phyloP scores from a whole-genome alignment of 1,140 invertebrate genomes.

The Brachionus asplanchnoidis region DNA sequence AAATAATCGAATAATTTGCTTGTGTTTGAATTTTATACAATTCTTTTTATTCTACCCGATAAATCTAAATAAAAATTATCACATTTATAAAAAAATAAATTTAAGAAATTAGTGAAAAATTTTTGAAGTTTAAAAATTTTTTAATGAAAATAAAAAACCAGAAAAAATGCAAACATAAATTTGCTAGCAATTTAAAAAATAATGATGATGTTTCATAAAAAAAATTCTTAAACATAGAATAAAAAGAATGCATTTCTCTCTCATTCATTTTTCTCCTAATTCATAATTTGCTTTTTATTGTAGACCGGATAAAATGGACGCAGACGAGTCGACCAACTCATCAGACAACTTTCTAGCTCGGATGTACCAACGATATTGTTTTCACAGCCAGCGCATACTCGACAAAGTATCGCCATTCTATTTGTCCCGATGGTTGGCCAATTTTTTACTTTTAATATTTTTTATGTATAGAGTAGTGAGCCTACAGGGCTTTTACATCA shows the following conservation, averaged over 20 bases:
- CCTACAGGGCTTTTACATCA: slow-evolving; percentile 92
- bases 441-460: slow-evolving; percentile 46
- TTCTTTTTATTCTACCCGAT: too few relatives aligned
- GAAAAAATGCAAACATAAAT: not conserved
- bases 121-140: too few relatives aligned
- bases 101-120: too few relatives aligned
- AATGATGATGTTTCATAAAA: slow-evolving; percentile 18
- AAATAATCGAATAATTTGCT: too few relatives aligned
- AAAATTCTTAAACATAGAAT: not conserved
- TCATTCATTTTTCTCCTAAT: slow-evolving; percentile 17
- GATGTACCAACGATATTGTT: not conserved
- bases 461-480: slow-evolving; percentile 54
- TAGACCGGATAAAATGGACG: not conserved
- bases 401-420: slow-evolving; percentile 61
- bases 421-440: slow-evolving; percentile 59
- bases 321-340: not conserved
- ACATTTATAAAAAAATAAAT: too few relatives aligned
- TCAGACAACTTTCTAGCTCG: not conserved
- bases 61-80: too few relatives aligned
- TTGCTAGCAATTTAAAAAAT: not conserved
- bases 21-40: too few relatives aligned
- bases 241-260: not conserved
- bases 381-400: slow-evolving; percentile 56
- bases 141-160: not conserved
- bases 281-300: not conserved